Base-by-base conservation (phyloP, 23 tunicate genomes). In the Diplosoma virens region DNA sequence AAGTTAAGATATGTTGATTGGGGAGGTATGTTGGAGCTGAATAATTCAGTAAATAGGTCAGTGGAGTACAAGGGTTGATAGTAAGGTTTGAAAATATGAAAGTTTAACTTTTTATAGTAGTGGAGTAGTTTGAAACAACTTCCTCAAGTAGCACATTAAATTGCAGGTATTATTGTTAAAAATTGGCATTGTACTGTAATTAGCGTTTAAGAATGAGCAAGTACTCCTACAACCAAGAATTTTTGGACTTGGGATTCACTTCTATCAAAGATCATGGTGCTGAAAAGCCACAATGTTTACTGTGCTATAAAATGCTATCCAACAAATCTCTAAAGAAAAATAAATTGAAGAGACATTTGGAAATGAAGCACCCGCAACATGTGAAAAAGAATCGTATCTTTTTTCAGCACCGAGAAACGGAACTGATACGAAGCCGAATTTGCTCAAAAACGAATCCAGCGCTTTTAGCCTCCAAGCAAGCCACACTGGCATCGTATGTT, bases 391-490 rank as follows among this genome's bases (percentile, higher is more conserved):
- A 81, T 56, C 55, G 80, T 81, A 35, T 72, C 59, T 81, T 74
- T 81, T 81, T 81, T 81, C 71, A 81, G 79, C 86, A 58, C 71
- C 71, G 86, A 73, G 86, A 72, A 81, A 66, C 65, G 64, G 84
- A 25, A 79, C 76, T 79, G 76, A 79, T 47, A 79, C 74, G 74
- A 78, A 78, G 73, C 67, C 67, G 68, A 75, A 30, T 75, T 75
- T 75, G 80, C 80, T 75, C 33, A 80, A 32, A 70, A 31, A 68
- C n/a, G n/a, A n/a, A n/a, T n/a, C n/a, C n/a, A n/a, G n/a, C n/a
- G n/a, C n/a, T n/a, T n/a, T n/a, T n/a, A n/a, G n/a, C n/a, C n/a
- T n/a, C n/a, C n/a, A n/a, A n/a, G n/a, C n/a, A n/a, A n/a, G n/a
- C n/a, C n/a, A n/a, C n/a, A n/a, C n/a, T n/a, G n/a, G n/a, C n/a